Percentiles rank a stretch among this genome's conserved stretches.
Conservation (phyloP, 2,113 vertebrate genomes). For the Lamprologus callipterus region DNA sequence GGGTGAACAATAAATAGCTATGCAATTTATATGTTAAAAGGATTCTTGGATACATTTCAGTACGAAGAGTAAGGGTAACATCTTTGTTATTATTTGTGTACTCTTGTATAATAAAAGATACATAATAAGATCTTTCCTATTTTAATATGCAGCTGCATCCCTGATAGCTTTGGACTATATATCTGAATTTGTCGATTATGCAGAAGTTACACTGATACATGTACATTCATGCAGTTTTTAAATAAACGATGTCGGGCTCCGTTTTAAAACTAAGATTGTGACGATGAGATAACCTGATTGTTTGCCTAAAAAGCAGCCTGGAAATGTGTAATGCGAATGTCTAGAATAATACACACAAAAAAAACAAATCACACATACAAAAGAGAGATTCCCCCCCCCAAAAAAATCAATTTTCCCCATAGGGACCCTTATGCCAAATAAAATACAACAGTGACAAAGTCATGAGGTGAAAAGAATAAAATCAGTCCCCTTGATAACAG, state of each 20-base stretch:
- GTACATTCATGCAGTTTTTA: conserved; percentile 56
- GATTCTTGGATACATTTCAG: conserved; percentile 33
- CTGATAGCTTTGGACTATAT: conserved; percentile 58
- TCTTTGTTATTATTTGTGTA: conserved; percentile 8
- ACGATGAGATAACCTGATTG: not conserved
- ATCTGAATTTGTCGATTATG: conserved; percentile 40
- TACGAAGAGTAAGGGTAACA: conserved; percentile 26
- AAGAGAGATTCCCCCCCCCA: not conserved
- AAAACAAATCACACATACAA: not conserved
- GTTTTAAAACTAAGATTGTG: not conserved
- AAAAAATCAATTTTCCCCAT: not conserved
- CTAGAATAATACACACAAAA: not conserved
- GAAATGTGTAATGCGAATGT: not conserved
- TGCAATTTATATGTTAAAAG: conserved; percentile 40
- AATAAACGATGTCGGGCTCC: conserved; percentile 7
- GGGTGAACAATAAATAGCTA: conserved; percentile 66
- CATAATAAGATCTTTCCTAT: conserved; percentile 20
- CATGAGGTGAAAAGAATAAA: not conserved
- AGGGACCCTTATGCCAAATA: not conserved
- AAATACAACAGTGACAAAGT: not conserved
- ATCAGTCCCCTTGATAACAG: not conserved
- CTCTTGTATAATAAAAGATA: conserved; percentile 32
- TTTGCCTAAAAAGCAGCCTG: not conserved
- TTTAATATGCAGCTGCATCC: conserved; percentile 44
- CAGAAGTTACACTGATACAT: conserved; percentile 45